Evolutionary conservation across 2,797 vertebrate species (phyloP).

Genomic region (Sebastes cheni): DNA sequence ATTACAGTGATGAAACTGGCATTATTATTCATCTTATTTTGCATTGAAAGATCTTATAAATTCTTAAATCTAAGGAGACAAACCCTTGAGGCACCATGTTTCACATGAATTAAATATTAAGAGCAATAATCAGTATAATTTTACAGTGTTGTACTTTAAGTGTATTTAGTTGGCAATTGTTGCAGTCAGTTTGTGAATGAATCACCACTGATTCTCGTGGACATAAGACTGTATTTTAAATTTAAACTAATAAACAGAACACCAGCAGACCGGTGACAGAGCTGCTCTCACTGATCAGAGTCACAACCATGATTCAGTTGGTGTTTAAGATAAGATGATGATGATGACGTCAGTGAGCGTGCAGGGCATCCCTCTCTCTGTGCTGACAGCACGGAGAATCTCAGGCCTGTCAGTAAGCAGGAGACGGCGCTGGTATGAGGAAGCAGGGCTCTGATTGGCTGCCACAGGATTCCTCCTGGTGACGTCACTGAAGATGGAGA

Average conservation of each 20-base stretch:
- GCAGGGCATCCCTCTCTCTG: conserved; percentile 51
- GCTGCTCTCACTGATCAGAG: not conserved
- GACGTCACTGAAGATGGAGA: conserved; percentile 54
- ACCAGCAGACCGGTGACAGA: not conserved
- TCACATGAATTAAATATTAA: not conserved
- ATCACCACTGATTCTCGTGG: too few relatives aligned
- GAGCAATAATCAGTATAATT: not conserved
- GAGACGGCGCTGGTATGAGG: conserved; percentile 4
- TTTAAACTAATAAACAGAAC: not conserved
- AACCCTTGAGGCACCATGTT: not conserved
- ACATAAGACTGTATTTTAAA: not conserved
- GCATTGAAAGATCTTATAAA: not conserved
- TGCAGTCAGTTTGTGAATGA: not conserved
- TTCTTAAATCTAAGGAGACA: not conserved
- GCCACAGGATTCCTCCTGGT: conserved; percentile 45
- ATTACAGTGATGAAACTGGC: not conserved
- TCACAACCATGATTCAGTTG: conserved; percentile 15
- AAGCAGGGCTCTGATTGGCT: conserved; percentile 55
- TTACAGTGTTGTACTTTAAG: not conserved
- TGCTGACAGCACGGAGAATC: conserved; percentile 27
- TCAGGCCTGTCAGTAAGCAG: conserved; percentile 7
- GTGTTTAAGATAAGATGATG: conserved; percentile 10
- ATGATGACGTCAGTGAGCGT: not conserved
- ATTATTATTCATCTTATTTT: not conserved
- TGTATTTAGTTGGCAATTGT: not conserved